Percentiles rank a stretch among this genome's conserved stretches.
phyloP scores from a whole-genome alignment of 2,888 invertebrate species.

The Rhamnusium bicolor region DNA sequence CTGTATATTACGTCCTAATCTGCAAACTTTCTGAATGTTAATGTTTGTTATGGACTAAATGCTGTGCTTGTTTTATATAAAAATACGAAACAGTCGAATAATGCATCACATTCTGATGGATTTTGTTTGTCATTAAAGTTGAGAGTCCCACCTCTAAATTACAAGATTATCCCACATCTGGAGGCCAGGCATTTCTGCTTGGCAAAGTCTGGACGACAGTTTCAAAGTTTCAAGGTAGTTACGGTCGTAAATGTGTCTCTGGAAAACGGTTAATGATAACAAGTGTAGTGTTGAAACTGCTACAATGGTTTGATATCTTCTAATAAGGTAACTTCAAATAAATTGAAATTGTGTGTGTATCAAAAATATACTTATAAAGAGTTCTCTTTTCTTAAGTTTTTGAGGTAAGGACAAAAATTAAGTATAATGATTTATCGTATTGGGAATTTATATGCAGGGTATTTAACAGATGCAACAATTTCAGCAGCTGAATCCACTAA shows the following conservation, averaged over 20 bases:
- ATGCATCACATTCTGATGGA: conserved; percentile 27
- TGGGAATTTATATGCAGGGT: too few relatives aligned
- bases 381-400: too few relatives aligned
- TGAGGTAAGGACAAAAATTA: too few relatives aligned
- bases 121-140: conserved; percentile 30
- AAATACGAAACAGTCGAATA: not conserved
- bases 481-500: too few relatives aligned
- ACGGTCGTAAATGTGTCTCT: conserved; percentile 14
- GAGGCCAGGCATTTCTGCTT: conserved; percentile 27
- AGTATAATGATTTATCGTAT: too few relatives aligned
- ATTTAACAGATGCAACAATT: too few relatives aligned
- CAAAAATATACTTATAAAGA: too few relatives aligned
- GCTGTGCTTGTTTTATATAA: not conserved
- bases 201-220: conserved; percentile 26
- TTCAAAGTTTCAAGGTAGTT: conserved; percentile 20
- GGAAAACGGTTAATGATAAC: conserved; percentile 10
- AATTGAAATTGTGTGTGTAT: too few relatives aligned
- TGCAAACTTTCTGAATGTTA: not conserved
- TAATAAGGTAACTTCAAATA: too few relatives aligned
- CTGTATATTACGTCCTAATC: not conserved
- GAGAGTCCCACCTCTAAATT: conserved; percentile 35
- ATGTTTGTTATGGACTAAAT: not conserved
- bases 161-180: conserved; percentile 35
- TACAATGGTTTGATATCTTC: too few relatives aligned
- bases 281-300: too few relatives aligned